These are phyloP conservation scores for Falco columbarius DNA, from an alignment of 2,797 vertebrate species.

Conservation along the genomic window DNA sequence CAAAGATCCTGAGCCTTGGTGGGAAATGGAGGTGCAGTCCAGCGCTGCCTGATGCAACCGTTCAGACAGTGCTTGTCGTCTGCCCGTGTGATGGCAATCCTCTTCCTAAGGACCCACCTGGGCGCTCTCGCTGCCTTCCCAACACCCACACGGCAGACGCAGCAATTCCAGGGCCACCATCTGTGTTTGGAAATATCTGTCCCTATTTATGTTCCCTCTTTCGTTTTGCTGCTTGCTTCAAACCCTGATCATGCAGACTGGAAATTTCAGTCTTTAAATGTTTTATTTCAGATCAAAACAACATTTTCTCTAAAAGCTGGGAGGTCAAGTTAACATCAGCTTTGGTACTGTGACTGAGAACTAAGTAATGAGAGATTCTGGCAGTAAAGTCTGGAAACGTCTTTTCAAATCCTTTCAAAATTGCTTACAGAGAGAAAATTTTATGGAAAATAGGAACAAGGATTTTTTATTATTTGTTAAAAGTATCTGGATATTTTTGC, in stretches of 20 bases:
- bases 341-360: neutral
- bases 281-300: neutral
- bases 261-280: neutral
- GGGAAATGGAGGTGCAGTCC: neutral
- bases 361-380: neutral
- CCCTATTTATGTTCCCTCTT: neutral
- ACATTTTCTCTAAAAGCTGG: neutral
- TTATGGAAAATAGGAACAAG: neutral
- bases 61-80: neutral
- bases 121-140: neutral
- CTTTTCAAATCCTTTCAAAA: neutral
- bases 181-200: neutral
- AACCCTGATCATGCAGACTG: neutral
- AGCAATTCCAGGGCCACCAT: neutral
- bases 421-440: neutral
- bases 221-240: neutral
- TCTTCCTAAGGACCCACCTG: neutral
- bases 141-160: neutral
- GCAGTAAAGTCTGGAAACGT: neutral
- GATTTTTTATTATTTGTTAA: neutral
- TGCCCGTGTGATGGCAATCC: neutral
- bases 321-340: neutral
- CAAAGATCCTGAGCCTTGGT: neutral
- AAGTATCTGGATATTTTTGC: neutral
- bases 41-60: neutral